Base-by-base conservation (phyloP, 2,113 vertebrate species). In the Phainopepla nitens region DNA sequence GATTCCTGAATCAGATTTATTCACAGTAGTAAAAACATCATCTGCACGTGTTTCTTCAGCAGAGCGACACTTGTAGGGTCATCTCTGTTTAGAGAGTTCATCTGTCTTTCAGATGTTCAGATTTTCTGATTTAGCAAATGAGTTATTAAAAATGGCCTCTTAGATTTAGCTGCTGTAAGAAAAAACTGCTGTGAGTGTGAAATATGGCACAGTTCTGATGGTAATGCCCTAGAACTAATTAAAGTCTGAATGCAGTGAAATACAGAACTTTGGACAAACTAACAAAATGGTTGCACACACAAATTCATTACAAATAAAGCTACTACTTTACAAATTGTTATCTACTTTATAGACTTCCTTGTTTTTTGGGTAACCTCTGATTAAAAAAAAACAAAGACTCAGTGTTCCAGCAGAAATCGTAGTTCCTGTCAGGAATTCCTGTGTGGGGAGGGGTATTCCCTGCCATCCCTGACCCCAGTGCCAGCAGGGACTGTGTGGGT, bases 21-120 rank as follows among this genome's bases (percentile, higher is more conserved):
- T 87, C 88, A 72, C 58, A 80, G 73, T 76, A 94, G 77, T 89
- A 76, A 93, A 93, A 90, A 76, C 45, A 65, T 83, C 57, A 84
- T 65, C 76, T 88, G 84, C 82, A 85, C 5, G 5, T 66, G 54
- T 89, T 73, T 85, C 64, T 53, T 47, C 58, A 71, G 84, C 57
- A 90, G 76, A 94, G 36, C 4, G 2, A 47, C 58, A 23, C n/a
- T 49, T 53, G 41, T 70, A 41, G 31, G 49, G 79, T 83, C 56
- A 54, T 60, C 79, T 94, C 61, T 77, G 45, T 77, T 87, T 49
- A 82, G 72, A 84, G 45, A 57, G 54, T 87, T 93, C 54, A 54
- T 73, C 47, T 96, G 58, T 86, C 53, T 88, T 81, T 15, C 61
- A 78, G 81, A 54, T 65, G 50, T 69, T 65, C 23, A 1, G 42